Conservation (phyloP, 2,797 vertebrate species). For the Chloroceryle inda region DNA sequence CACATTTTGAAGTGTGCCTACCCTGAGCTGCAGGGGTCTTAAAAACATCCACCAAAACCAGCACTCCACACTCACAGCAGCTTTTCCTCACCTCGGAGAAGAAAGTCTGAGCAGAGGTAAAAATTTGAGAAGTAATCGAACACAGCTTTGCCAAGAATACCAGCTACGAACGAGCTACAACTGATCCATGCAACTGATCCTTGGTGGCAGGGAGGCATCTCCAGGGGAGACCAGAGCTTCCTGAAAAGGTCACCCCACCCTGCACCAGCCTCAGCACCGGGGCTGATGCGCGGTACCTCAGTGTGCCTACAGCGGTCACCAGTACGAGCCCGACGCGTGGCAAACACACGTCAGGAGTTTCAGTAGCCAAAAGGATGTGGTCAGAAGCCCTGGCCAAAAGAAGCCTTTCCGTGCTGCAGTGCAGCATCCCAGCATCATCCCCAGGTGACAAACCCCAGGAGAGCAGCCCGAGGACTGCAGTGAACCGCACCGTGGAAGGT, state of each 20-base stretch:
- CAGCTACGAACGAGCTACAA: not conserved
- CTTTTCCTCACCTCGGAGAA: not conserved
- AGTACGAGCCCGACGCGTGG: not conserved
- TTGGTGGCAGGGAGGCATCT: not conserved
- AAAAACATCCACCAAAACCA: not conserved
- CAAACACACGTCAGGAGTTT: not conserved
- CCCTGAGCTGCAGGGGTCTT: not conserved
- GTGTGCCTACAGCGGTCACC: not conserved
- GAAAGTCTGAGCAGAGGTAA: not conserved
- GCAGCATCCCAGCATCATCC: rapidly evolving
- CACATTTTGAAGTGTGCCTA: not conserved
- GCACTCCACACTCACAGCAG: not conserved
- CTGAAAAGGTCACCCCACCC: not conserved
- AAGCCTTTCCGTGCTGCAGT: not conserved
- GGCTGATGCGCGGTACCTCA: rapidly evolving
- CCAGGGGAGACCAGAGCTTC: not conserved
- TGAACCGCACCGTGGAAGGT: rapidly evolving
- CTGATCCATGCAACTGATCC: not conserved
- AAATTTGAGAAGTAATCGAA: not conserved
- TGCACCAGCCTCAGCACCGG: rapidly evolving
- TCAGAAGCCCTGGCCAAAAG: not conserved
- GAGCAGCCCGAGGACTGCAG: not conserved
- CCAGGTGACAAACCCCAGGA: not conserved
- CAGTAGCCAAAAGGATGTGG: not conserved
- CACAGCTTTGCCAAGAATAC: not conserved